Conservation (phyloP, 2,113 vertebrate species). For the Tympanuchus pallidicinctus region DNA sequence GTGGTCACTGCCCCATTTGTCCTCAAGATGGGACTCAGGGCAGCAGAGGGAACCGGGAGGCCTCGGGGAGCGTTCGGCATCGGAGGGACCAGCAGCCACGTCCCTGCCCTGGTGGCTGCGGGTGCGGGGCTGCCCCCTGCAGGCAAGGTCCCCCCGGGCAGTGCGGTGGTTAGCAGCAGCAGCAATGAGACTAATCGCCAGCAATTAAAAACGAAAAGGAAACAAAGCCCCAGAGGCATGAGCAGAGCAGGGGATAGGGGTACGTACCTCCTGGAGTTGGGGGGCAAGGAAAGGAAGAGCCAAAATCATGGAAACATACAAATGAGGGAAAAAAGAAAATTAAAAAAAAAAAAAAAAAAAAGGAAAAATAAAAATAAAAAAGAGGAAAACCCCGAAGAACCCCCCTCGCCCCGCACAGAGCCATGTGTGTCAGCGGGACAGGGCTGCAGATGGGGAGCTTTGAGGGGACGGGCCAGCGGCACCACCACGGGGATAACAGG, state of each 20-base stretch:
- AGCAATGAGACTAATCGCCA: slow-evolving; percentile 77
- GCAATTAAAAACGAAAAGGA: slow-evolving; percentile 76
- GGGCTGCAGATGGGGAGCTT: slow-evolving; percentile 25
- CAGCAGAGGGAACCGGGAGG: neutral
- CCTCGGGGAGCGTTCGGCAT: rapidly evolving
- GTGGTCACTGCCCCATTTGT: rapidly evolving
- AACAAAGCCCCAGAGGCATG: slow-evolving; percentile 83
- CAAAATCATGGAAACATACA: slow-evolving; percentile 95
- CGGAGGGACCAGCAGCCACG: rapidly evolving
- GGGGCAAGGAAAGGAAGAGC: slow-evolving; percentile 93
- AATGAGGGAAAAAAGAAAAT: slow-evolving; percentile 95
- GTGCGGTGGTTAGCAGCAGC: slow-evolving; percentile 71
- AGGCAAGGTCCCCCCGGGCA: slow-evolving; percentile 68
- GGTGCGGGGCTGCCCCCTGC: neutral
- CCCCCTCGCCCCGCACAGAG: slow-evolving; percentile 27
- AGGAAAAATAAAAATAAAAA: slow-evolving; percentile 45
- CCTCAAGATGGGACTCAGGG: neutral
- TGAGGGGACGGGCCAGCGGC: neutral
- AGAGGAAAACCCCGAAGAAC: slow-evolving; percentile 36
- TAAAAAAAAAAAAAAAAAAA: slow-evolving; percentile 78
- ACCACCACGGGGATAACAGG: neutral
- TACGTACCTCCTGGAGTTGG: slow-evolving; percentile 98
- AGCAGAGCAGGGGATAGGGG: slow-evolving; percentile 82
- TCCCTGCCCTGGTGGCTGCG: neutral
- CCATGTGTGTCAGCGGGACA: neutral